phyloP scores from a whole-genome alignment of 2,888 invertebrate species.

The Volucella bombylans region DNA sequence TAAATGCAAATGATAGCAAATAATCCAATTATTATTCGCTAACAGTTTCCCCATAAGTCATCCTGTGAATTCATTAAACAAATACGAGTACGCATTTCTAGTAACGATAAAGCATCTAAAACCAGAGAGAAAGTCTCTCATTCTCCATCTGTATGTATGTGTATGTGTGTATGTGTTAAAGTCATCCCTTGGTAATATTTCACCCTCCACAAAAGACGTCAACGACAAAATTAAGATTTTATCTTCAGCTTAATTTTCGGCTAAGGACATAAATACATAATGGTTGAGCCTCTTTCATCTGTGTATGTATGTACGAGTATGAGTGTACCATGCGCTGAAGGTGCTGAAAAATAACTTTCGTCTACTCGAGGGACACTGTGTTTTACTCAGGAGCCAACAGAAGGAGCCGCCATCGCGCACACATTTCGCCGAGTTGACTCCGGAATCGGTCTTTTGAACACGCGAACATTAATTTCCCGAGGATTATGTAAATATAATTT shows the following conservation, averaged over 20 bases:
- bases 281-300: slow-evolving; percentile 41
- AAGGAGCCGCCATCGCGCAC: neutral
- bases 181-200: slow-evolving; percentile 31
- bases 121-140: no score
- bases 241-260: slow-evolving; percentile 66
- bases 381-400: neutral
- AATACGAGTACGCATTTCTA: slow-evolving; percentile 1
- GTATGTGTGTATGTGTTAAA: slow-evolving; percentile 5
- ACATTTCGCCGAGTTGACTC: slow-evolving; percentile 16
- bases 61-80: slow-evolving; percentile 49
- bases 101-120: slow-evolving; percentile 2
- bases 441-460: slow-evolving; percentile 35
- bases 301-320: no score
- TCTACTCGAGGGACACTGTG: slow-evolving; percentile 29
- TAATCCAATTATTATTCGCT: slow-evolving; percentile 67
- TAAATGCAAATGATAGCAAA: slow-evolving; percentile 57
- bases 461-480: slow-evolving; percentile 65
- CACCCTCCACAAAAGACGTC: slow-evolving; percentile 51
- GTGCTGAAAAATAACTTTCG: slow-evolving; percentile 45
- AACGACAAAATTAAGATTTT: slow-evolving; percentile 71
- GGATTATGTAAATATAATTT: slow-evolving; percentile 74
- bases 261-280: slow-evolving; percentile 68
- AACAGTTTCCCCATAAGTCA: slow-evolving; percentile 61
- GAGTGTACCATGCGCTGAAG: neutral
- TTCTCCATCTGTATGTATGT: neutral